Base-by-base conservation (phyloP, 2,797 vertebrate species). In the Lophius americanus region DNA sequence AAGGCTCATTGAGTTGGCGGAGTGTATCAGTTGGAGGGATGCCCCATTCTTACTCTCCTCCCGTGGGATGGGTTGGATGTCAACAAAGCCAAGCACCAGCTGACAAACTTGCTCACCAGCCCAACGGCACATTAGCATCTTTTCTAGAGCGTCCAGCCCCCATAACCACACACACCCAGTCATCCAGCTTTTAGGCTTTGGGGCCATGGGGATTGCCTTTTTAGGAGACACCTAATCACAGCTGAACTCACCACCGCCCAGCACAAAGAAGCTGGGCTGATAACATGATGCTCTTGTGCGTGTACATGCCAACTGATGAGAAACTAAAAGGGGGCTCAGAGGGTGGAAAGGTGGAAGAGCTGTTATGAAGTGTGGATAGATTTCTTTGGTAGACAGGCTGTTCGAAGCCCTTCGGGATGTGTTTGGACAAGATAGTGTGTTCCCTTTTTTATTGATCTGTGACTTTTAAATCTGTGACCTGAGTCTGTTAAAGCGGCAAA, bases 141-240 rank as follows among this genome's bases (percentile, higher is more conserved):
- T 76, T 48, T 61, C 55, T 47, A 66, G 50, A 44, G 68, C 0
- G 61, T 60, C 80, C 66, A 54, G 55, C 78, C 82, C 63, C 66
- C 62, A 54, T 57, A 32, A 66, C 73, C 64, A 55, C 50, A 55
- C 72, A 82, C 68, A 72, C 41, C 70, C 73, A 73, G 58, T 71
- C 80, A 54, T 73, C 64, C 47, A 76, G 79, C 79, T 63, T 69
- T 70, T 52, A 62, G 69, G 63, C 78, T 46, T 46, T 61, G 68
- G 85, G 79, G 82, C 85, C 78, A 51, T 70, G 71, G 86, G 87
- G 83, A 90, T 94, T 93, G 84, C 94, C 94, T 94, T 94, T 94
- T 95, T 94, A 93, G 94, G 94, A 92, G 90, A 90, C 87, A 90
- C 91, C 90, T 93, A 87, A 91, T 88, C 82, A 56, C 79, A 60